Conservation (phyloP, 2,797 vertebrate species). For the Acrocephalus scirpaceus region DNA sequence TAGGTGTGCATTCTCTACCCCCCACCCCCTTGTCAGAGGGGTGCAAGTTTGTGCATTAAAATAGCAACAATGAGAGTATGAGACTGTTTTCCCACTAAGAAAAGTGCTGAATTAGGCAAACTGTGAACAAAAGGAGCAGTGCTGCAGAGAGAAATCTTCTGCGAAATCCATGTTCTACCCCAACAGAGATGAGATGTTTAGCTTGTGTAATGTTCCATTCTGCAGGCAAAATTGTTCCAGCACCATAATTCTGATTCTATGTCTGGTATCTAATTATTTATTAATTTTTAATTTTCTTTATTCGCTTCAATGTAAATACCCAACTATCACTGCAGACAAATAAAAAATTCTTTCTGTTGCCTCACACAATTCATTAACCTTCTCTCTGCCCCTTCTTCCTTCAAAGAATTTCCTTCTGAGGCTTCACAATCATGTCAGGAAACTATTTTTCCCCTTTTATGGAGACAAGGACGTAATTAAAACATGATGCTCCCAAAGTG, state of each 20-base stretch:
- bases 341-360: neutral
- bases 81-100: neutral
- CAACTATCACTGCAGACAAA: neutral
- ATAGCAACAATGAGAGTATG: neutral
- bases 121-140: neutral
- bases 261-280: neutral
- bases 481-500: neutral
- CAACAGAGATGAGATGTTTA: neutral
- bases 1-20: neutral
- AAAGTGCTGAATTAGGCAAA: neutral
- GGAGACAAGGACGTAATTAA: neutral
- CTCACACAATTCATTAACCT: slow-evolving; percentile 25
- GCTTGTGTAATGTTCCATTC: neutral
- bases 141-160: neutral
- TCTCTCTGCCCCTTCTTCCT: neutral
- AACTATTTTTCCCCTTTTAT: neutral
- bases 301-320: neutral
- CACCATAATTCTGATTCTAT: neutral
- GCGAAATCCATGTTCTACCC: neutral
- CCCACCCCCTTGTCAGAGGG: accelerated
- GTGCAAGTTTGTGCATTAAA: neutral
- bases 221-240: neutral
- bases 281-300: neutral
- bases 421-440: neutral
- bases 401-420: neutral